Conservation (phyloP, 2,888 invertebrate genomes). For the Hirtodrosophila cameraria region DNA sequence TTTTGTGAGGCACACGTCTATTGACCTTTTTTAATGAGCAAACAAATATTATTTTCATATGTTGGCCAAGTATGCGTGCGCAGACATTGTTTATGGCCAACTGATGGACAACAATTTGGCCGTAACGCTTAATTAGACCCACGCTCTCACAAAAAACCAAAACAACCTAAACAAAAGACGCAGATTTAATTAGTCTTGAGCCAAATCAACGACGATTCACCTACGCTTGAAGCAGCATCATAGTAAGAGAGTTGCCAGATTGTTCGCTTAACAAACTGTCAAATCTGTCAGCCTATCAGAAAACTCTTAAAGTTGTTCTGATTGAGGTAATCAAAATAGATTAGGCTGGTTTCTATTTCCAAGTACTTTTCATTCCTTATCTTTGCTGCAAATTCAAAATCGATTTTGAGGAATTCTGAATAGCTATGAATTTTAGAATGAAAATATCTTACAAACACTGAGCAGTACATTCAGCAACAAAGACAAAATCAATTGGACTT, state of each 20-base stretch:
- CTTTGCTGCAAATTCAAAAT: too few relatives aligned
- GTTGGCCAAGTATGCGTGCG: conserved; percentile 43
- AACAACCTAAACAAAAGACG: conserved; percentile 22
- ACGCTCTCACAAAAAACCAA: conserved; percentile 40
- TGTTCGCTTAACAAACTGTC: conserved; percentile 6
- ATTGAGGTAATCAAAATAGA: too few relatives aligned
- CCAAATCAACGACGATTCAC: conserved; percentile 17
- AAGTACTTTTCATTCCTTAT: too few relatives aligned
- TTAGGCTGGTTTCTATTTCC: too few relatives aligned
- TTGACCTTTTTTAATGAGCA: conserved; percentile 63
- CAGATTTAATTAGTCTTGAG: conserved; percentile 40
- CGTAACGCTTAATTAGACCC: conserved; percentile 51
- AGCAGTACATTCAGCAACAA: too few relatives aligned
- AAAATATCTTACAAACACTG: too few relatives aligned
- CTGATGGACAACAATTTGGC: conserved; percentile 16
- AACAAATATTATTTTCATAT: conserved; percentile 48
- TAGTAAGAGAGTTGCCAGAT: conserved; percentile 10
- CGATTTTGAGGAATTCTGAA: too few relatives aligned
- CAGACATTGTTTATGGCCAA: conserved; percentile 10
- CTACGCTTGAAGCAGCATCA: conserved; percentile 11
- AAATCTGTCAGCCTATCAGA: conserved; percentile 20
- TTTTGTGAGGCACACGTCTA: conserved; percentile 11
- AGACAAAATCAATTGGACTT: too few relatives aligned
- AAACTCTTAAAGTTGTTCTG: background rate
- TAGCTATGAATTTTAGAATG: too few relatives aligned